phyloP scores from a whole-genome alignment of 2,888 invertebrate species.

The Xanthorhoe spadicearia region DNA sequence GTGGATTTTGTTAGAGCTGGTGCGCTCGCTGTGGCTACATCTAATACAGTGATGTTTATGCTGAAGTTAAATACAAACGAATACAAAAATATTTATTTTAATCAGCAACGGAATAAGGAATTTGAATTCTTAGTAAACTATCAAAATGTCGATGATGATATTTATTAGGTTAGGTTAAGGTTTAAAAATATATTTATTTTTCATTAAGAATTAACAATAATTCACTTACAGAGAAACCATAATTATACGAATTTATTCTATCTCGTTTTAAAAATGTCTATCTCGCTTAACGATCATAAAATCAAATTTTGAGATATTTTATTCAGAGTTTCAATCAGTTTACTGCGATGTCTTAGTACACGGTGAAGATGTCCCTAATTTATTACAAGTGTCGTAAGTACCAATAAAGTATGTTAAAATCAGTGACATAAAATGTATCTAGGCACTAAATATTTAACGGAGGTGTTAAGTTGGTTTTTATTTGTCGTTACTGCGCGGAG shows the following conservation, averaged over 20 bases:
- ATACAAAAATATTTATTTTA: not conserved
- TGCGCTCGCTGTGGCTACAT: not conserved
- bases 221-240: too few species aligned
- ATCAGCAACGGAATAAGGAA: too few species aligned
- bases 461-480: slow-evolving; percentile 42
- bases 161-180: too few species aligned
- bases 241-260: too few species aligned
- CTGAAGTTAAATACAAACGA: not conserved
- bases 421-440: slow-evolving; percentile 30
- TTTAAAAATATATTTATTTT: too few species aligned
- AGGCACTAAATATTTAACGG: slow-evolving; percentile 41
- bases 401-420: slow-evolving; percentile 21
- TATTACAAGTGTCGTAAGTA: not conserved
- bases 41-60: not conserved
- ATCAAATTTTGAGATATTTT: not conserved
- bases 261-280: too few species aligned
- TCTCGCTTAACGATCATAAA: too few species aligned
- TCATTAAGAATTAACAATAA: too few species aligned
- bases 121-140: too few species aligned
- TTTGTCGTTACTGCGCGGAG: slow-evolving; percentile 40
- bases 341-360: not conserved
- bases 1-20: not conserved
- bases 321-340: not conserved
- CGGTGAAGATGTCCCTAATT: not conserved
- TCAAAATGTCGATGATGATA: too few species aligned